Percentiles rank a stretch among this genome's conserved stretches.
These are phyloP conservation scores for Coregonus suidteri DNA, from an alignment of 2,797 vertebrate genomes.

Conservation along the genomic window DNA sequence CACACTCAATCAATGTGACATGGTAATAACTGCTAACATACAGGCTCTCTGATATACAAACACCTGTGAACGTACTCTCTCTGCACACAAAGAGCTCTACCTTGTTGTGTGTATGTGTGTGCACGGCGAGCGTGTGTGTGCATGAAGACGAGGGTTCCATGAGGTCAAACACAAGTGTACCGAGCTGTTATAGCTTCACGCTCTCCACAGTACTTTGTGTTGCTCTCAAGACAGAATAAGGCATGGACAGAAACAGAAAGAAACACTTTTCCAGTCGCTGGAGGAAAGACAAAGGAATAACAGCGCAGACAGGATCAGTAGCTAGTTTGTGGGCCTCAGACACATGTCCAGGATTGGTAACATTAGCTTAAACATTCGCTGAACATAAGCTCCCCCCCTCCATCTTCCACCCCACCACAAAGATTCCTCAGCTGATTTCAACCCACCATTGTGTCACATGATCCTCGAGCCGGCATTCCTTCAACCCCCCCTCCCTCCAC, in stretches of 20 bases:
- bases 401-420: conserved; percentile 28
- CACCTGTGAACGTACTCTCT: conserved; percentile 10
- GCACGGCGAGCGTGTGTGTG: not conserved
- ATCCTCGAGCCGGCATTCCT: conserved; percentile 46
- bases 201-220: conserved; percentile 90
- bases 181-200: conserved; percentile 86
- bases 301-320: not conserved
- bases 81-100: conserved; percentile 12
- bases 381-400: not conserved
- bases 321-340: not conserved
- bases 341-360: not conserved
- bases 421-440: conserved; percentile 49
- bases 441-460: conserved; percentile 53
- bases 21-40: not conserved
- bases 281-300: conserved; percentile 28
- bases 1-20: too few relatives aligned
- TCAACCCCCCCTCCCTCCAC: conserved; percentile 6
- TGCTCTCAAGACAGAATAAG: conserved; percentile 84
- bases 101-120: not conserved
- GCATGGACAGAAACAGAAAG: not conserved
- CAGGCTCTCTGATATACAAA: not conserved
- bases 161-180: conserved; percentile 97
- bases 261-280: not conserved
- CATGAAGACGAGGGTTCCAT: conserved; percentile 76
- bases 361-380: not conserved